Conservation (phyloP, 2,888 invertebrate genomes). For the Capitulum mitella region DNA sequence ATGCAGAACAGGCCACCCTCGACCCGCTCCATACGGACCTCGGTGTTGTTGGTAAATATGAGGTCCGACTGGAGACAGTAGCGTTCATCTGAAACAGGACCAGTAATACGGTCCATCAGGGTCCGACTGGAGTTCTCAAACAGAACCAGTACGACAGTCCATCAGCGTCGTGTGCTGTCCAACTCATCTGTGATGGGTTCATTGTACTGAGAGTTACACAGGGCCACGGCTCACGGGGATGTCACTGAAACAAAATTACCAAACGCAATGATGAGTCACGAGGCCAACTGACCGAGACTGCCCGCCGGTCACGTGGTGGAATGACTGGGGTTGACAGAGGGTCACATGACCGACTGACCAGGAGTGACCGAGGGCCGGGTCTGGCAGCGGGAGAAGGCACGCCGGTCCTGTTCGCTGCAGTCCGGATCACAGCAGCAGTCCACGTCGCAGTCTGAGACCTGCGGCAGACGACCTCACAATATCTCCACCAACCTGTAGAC, state of each 20-base stretch:
- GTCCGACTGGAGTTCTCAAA: too few relatives aligned
- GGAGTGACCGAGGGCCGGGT: conserved; percentile 37
- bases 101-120: too few relatives aligned
- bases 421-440: conserved; percentile 78
- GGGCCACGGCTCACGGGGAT: too few relatives aligned
- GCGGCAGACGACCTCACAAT: neutral
- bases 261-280: too few relatives aligned
- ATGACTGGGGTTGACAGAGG: too few relatives aligned
- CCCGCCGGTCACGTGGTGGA: neutral
- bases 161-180: too few relatives aligned
- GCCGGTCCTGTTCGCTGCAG: conserved; percentile 55
- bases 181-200: too few relatives aligned
- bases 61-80: conserved; percentile 52
- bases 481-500: neutral
- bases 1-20: conserved; percentile 54
- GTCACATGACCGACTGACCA: conserved; percentile 29
- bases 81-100: conserved; percentile 40
- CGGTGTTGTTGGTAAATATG: conserved; percentile 52
- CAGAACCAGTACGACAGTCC: too few relatives aligned
- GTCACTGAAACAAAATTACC: too few relatives aligned
- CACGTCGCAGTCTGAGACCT: conserved; percentile 58
- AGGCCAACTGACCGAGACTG: too few relatives aligned
- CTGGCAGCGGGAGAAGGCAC: conserved; percentile 56
- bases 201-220: too few relatives aligned
- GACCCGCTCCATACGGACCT: conserved; percentile 40